Base-by-base conservation (phyloP, 2,888 invertebrate species). In the Dascillus cervinus region DNA sequence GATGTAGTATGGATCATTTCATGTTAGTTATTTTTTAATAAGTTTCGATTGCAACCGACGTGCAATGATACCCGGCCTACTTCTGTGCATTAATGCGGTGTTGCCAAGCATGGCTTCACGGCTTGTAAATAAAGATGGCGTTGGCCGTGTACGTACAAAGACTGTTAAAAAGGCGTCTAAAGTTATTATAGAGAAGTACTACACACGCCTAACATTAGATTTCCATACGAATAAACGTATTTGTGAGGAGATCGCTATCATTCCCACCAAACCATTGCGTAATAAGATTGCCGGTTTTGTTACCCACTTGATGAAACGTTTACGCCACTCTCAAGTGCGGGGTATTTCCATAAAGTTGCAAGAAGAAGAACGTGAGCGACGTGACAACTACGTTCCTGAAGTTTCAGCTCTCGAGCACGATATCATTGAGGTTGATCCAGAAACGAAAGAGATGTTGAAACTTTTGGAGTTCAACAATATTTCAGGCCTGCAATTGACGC, bases 221-320 rank as follows among this genome's bases (percentile, higher is more conserved):
- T 98, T 98, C 68, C 95, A 99, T 66, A 96, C 95, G 41, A 98
- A 99, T 71, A 98, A 98, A 70, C 80, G 97, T 55, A 91, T 99
- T 72, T 96, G 96, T 66, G 96, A 97, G 66, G 98, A 98, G 75
- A 94, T 98, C 43, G 98, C 98, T 37, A 90, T 96, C 56, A 95
- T 99, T 67, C 97, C 97, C 13, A 94, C 91, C 53, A 99, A 98
- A 68, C 88, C 91, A 33, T 77, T 98, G 46, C 80, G 96, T 52
- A 99, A 98, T 69, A 94, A 96, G 71, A 96, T 99, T 62, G 97
- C 98, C 62, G 98, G 98, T 87, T 98, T 96, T 69, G 92, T 98
- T 39, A 99, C 98, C 43, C 97, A 98, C 72, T 79, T 99, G 70
- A 99, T 99, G 97, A 95, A 95, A 63, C 82, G 98, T 58, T 82